These are phyloP conservation scores for Allophyes oxyacanthae DNA, from an alignment of 2,888 invertebrate genomes.

Conservation along the genomic window DNA sequence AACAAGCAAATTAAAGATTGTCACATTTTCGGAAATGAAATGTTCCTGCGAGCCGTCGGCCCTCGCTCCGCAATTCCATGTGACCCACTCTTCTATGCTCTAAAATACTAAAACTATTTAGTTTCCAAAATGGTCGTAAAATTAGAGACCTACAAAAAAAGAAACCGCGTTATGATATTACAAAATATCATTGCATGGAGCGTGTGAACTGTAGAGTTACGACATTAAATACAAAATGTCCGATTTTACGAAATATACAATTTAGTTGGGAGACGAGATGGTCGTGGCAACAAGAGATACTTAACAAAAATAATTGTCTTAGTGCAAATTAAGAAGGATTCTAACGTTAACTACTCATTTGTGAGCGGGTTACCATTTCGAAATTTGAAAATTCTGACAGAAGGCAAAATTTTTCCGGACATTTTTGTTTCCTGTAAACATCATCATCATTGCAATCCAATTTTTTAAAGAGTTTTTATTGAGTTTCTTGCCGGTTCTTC, in stretches of 20 bases:
- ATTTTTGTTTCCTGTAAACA: no score
- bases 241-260: constrained; percentile 73
- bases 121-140: constrained; percentile 37
- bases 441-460: no score
- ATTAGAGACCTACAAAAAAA: constrained; percentile 48
- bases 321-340: constrained; percentile 15
- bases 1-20: no score
- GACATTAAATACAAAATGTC: constrained; percentile 65
- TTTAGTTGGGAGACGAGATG: constrained; percentile 50
- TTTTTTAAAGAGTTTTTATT: no score
- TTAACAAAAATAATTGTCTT: constrained; percentile 6
- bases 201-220: constrained; percentile 74
- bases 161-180: constrained; percentile 58
- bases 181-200: constrained; percentile 66
- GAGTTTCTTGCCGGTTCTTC: no score
- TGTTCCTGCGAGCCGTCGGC: no score
- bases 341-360: no score
- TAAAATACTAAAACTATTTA: constrained; percentile 18
- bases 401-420: no score
- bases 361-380: no score
- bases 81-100: background rate
- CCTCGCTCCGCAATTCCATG: background rate
- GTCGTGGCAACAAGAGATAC: constrained; percentile 4
- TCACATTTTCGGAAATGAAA: no score
- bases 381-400: no score